Percentiles rank a stretch among this genome's conserved stretches.
These are phyloP conservation scores for Hydriomena furcata DNA, from an alignment of 2,888 invertebrate genomes.

Conservation along the genomic window DNA sequence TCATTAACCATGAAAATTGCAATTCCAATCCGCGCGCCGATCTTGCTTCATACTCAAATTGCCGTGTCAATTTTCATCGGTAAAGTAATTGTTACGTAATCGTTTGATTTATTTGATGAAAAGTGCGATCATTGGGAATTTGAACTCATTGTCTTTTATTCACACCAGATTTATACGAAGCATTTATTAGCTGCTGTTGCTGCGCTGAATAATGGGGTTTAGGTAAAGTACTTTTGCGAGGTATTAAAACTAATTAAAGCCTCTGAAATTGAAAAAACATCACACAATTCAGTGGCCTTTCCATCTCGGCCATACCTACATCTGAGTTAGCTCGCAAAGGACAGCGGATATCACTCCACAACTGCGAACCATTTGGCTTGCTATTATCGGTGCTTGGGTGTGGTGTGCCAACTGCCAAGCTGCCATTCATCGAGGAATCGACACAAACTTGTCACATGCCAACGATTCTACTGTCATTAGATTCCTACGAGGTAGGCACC, in stretches of 20 bases:
- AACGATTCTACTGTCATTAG: neutral
- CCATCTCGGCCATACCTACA: neutral
- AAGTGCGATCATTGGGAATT: no score
- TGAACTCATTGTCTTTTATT: no score
- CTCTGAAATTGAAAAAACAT: no score
- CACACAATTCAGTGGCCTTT: neutral
- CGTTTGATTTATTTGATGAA: neutral
- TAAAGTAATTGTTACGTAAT: slow-evolving; percentile 22
- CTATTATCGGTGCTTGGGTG: neutral
- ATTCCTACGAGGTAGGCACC: no score
- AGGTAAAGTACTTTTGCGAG: no score
- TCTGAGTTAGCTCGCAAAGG: neutral
- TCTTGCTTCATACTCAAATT: slow-evolving; percentile 42
- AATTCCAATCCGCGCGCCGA: slow-evolving; percentile 43
- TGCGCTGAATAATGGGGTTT: no score
- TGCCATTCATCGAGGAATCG: slow-evolving; percentile 22
- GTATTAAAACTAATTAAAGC: no score
- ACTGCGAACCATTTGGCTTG: neutral
- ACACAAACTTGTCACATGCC: slow-evolving; percentile 21
- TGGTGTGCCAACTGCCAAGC: slow-evolving; percentile 15
- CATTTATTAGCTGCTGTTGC: no score
- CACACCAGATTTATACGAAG: no score
- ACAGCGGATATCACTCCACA: slow-evolving; percentile 1
- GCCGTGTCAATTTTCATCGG: slow-evolving; percentile 40
- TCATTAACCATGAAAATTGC: slow-evolving; percentile 57